Percentiles rank a stretch among this genome's conserved stretches.
phyloP scores from a whole-genome alignment of 2,797 vertebrate species.

The Rhabdomys pumilio region DNA sequence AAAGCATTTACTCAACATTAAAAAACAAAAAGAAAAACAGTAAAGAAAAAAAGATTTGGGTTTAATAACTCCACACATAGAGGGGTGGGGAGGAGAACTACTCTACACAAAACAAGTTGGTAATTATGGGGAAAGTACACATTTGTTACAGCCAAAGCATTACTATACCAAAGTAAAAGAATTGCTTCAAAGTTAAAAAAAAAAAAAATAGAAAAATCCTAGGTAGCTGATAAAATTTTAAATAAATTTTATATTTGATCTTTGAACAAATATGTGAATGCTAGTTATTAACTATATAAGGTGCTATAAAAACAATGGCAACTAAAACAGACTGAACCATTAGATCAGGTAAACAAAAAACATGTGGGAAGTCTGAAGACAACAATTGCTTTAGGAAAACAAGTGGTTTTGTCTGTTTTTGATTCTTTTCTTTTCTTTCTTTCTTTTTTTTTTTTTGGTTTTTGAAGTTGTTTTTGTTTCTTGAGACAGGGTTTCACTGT shows the following conservation, averaged over 20 bases:
- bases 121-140: background rate
- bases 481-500: background rate
- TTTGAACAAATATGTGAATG: constrained; percentile 62
- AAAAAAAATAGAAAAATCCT: constrained; percentile 23
- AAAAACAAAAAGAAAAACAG: background rate
- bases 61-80: background rate
- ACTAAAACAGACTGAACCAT: background rate
- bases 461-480: background rate
- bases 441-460: too few relatives aligned
- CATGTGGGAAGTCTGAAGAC: background rate
- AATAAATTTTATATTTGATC: constrained; percentile 33
- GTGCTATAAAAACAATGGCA: constrained; percentile 20
- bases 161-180: constrained; percentile 40
- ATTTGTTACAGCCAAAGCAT: constrained; percentile 36
- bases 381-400: background rate
- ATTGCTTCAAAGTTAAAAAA: constrained; percentile 17
- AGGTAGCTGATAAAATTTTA: constrained; percentile 48
- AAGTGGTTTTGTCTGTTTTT: background rate
- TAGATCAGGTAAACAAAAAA: constrained; percentile 25
- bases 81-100: background rate
- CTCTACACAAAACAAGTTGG: constrained; percentile 24
- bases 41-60: background rate
- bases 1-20: background rate
- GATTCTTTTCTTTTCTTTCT: too few relatives aligned
- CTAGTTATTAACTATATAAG: background rate